These are phyloP conservation scores for Euura saliciscinereae DNA, from an alignment of 1,140 invertebrate species.

Conservation along the genomic window DNA sequence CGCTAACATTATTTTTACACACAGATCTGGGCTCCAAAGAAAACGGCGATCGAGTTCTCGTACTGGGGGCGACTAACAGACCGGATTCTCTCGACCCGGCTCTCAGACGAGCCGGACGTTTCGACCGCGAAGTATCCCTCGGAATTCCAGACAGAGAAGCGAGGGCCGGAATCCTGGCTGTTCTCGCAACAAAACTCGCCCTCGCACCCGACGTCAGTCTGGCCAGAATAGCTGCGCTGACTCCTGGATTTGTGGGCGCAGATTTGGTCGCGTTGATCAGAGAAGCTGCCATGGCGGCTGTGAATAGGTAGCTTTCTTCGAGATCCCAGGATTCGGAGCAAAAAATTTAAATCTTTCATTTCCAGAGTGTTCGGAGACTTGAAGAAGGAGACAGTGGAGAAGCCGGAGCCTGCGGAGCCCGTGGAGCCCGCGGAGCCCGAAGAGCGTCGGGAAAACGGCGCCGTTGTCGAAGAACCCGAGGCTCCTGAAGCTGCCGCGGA, in stretches of 20 bases:
- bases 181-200: slow-evolving; percentile 71
- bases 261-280: slow-evolving; percentile 87
- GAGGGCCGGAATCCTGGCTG: slow-evolving; percentile 75
- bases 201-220: slow-evolving; percentile 75
- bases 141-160: slow-evolving; percentile 90
- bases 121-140: slow-evolving; percentile 92
- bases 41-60: slow-evolving; percentile 74
- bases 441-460: slow-evolving; percentile 33
- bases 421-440: slow-evolving; percentile 37
- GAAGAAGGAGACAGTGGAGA: slow-evolving; percentile 17
- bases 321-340: not conserved
- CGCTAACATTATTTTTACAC: slow-evolving; percentile 17
- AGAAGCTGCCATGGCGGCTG: slow-evolving; percentile 86
- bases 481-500: no score
- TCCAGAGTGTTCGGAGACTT: slow-evolving; percentile 31
- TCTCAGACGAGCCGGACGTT: slow-evolving; percentile 86
- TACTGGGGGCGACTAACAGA: slow-evolving; percentile 95
- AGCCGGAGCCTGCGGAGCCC: slow-evolving; percentile 25
- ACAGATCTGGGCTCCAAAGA: slow-evolving; percentile 66
- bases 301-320: slow-evolving; percentile 65
- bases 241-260: slow-evolving; percentile 96
- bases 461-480: slow-evolving; percentile 31
- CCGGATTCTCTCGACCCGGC: slow-evolving; percentile 94
- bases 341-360: slow-evolving; percentile 19
- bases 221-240: slow-evolving; percentile 76